Evolutionary conservation across 2,113 vertebrate species (phyloP), one percentile per base, ranked within the genome.

Genomic region (Lasiurus cinereus): DNA sequence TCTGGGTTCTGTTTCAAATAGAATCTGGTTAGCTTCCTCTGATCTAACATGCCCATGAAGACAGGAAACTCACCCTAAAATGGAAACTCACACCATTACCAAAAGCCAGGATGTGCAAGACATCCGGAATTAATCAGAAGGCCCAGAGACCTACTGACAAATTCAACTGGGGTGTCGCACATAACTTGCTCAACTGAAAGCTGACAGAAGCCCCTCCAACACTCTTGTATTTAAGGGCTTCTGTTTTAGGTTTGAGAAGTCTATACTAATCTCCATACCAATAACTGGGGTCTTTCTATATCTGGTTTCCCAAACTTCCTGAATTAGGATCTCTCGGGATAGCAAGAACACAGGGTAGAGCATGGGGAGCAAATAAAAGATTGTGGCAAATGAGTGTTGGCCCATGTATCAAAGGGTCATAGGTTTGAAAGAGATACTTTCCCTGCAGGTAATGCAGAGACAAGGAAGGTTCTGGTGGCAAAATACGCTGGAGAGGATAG

Each of bases 31-130:
- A 62, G 59, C 19, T 19, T 86, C 11, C 22, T 50, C n/a, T 46
- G 43, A 43, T 46, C 31, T 48, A 54, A 77, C 72, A 72, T 88
- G 39, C 24, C 31, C 6, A 21, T 4, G 16, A 66, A 59, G 11
- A 73, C 2, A 69, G 67, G 56, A 89, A 66, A 67, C 21, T 70
- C 83, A 91, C 48, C 33, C 83, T 83, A 87, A 94, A 46, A 29
- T 54, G 54, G 77, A 88, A 78, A 77, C 21, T 50, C 22, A 50
- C 12, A 39, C n/a, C 24, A 33, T 50, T 59, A 84, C 3, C 69
- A 43, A 93, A 94, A 24, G 48, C 48, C 52, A 73, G 31, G 27
- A 39, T 31, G 59, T 59, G 67, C 36, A n/a, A 69, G 14, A 90
- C 14, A 70, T 67, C 33, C 10, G 76, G 54, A 93, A 48, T 69